Evolutionary conservation across 2,888 invertebrate species (phyloP).

Genomic region (Nezara viridula): DNA sequence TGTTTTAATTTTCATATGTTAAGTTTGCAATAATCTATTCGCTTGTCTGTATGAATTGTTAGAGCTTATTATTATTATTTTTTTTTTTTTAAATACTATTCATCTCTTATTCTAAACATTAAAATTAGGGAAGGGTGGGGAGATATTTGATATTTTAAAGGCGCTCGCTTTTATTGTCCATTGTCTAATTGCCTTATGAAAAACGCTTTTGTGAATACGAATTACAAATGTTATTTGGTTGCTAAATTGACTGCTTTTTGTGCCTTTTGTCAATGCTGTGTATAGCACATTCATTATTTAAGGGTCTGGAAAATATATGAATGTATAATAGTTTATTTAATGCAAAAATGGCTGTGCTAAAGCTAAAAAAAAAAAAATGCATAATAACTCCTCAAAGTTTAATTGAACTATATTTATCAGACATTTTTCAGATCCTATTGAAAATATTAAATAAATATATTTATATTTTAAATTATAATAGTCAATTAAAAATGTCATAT

Average conservation of each 20-base stretch:
- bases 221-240: conserved; percentile 22
- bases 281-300: not conserved
- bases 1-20: conserved; percentile 37
- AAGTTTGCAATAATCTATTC: conserved; percentile 53
- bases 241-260: conserved; percentile 55
- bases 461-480: conserved; percentile 50
- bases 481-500: conserved; percentile 40
- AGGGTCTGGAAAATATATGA: conserved; percentile 36
- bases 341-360: not conserved
- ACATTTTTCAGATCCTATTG: conserved; percentile 30
- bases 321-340: not conserved
- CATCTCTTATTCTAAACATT: not conserved
- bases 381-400: not conserved
- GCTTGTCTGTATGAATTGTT: conserved; percentile 35
- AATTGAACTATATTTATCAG: not conserved
- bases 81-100: not conserved
- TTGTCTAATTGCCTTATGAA: conserved; percentile 48
- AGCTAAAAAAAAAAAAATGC: not conserved
- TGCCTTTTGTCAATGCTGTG: conserved; percentile 55
- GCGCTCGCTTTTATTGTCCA: conserved; percentile 5
- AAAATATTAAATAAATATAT: conserved; percentile 32
- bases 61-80: conserved; percentile 1
- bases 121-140: not conserved
- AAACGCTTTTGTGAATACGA: conserved; percentile 44
- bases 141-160: conserved; percentile 15